Conservation (phyloP, 2,113 vertebrate species). For the Elachura formosa region DNA sequence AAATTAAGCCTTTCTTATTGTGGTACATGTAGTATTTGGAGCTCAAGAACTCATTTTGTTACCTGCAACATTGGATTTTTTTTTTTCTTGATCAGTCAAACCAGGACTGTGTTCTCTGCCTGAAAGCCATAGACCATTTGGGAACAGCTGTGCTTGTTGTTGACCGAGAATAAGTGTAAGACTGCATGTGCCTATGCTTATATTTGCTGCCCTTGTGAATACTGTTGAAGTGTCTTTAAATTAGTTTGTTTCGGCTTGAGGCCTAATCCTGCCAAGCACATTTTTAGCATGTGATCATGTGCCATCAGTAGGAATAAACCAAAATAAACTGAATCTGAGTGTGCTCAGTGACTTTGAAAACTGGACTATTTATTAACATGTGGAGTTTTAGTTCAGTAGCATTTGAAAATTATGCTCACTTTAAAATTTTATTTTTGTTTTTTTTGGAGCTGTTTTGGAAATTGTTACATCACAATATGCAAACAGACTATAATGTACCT, state of each 20-base stretch:
- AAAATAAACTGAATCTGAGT: background rate
- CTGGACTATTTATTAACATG: background rate
- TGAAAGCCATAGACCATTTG: background rate
- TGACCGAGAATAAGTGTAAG: slow-evolving; percentile 11
- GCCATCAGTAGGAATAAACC: background rate
- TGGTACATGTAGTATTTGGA: background rate
- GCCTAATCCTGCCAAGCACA: slow-evolving; percentile 11
- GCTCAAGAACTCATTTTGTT: background rate
- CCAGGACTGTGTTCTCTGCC: background rate
- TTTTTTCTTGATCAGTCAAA: background rate
- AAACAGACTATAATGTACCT: background rate
- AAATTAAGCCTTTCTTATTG: background rate
- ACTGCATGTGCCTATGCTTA: background rate
- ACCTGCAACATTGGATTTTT: background rate
- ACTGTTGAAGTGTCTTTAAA: slow-evolving; percentile 5
- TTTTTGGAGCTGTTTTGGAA: background rate
- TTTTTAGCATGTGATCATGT: slow-evolving; percentile 1
- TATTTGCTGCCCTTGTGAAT: slow-evolving; percentile 4
- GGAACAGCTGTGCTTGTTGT: background rate
- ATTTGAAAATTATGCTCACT: background rate
- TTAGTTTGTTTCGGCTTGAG: background rate
- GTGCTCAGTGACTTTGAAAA: background rate
- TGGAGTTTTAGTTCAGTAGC: background rate
- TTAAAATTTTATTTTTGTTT: background rate
- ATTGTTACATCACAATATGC: background rate